These are phyloP conservation scores for Moxostoma hubbsi DNA, from an alignment of 2,797 vertebrate species.

Conservation along the genomic window DNA sequence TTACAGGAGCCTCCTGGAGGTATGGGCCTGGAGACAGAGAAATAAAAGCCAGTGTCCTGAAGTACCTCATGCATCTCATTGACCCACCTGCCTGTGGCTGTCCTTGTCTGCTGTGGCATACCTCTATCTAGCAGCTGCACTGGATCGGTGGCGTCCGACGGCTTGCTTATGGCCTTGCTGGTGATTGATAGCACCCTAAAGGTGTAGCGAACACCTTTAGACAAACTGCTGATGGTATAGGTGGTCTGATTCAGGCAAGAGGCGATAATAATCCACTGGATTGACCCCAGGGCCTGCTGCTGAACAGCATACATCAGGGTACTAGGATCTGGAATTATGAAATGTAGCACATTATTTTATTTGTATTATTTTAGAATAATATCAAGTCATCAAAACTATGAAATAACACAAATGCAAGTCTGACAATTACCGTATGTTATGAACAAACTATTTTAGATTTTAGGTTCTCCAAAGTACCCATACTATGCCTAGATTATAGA, in stretches of 20 bases:
- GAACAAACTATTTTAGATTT: too few relatives aligned
- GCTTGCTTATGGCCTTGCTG: constrained; percentile 93
- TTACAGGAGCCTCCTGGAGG: constrained; percentile 85
- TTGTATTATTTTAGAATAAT: too few relatives aligned
- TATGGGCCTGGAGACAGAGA: constrained; percentile 81
- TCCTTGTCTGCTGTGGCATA: constrained; percentile 60
- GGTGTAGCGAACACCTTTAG: constrained; percentile 86
- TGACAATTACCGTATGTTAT: too few relatives aligned
- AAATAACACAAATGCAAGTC: too few relatives aligned
- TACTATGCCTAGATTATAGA: too few relatives aligned
- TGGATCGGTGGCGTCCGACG: constrained; percentile 84
- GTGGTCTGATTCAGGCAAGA: constrained; percentile 83
- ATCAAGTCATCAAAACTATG: too few relatives aligned
- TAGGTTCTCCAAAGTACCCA: too few relatives aligned
- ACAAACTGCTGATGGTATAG: constrained; percentile 83
- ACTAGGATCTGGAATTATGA: constrained; percentile 78
- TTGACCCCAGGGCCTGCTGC: constrained; percentile 91
- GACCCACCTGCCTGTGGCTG: constrained; percentile 13
- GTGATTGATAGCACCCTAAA: constrained; percentile 93
- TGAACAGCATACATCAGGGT: constrained; percentile 92
- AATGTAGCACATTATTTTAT: constrained; percentile 5
- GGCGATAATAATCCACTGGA: constrained; percentile 91
- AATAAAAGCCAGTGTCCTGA: constrained; percentile 24
- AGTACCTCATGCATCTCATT: constrained; percentile 37
- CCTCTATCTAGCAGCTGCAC: constrained; percentile 88